A percentile compares a stretch with the other conserved stretches of the same genome.
phyloP scores from a whole-genome alignment of 2,113 vertebrate genomes.

The Glaucomys volans region DNA sequence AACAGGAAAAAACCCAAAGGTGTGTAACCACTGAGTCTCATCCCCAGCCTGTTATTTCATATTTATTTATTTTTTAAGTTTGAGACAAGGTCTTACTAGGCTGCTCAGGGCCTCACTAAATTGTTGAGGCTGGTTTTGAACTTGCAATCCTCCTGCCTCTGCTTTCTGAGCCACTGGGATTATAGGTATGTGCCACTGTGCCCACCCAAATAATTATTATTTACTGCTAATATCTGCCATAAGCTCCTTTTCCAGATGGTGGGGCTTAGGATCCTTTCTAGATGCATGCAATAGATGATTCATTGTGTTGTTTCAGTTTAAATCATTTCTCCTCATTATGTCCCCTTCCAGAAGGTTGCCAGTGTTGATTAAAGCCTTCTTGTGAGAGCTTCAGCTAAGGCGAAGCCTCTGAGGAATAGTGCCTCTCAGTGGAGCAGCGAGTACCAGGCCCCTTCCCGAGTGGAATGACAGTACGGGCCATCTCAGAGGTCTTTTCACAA shows the following conservation, averaged over 20 bases:
- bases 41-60: too few species aligned
- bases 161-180: too few species aligned
- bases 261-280: background rate
- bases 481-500: background rate
- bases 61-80: background rate
- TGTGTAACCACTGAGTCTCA: too few species aligned
- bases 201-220: background rate
- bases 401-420: background rate
- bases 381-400: background rate
- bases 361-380: background rate
- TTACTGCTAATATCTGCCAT: background rate
- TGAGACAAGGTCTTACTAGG: too few species aligned
- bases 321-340: background rate
- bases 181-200: too few species aligned
- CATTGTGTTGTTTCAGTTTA: background rate
- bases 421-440: background rate
- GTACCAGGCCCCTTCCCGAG: background rate
- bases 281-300: background rate
- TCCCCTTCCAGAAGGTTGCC: background rate
- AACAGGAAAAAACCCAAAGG: background rate
- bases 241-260: background rate
- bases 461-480: background rate
- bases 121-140: too few species aligned
- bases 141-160: too few species aligned
- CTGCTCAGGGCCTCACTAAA: too few species aligned